A percentile compares a stretch with the other conserved stretches of the same genome.
phyloP scores from a whole-genome alignment of 2,113 vertebrate species.

The Laticauda laticaudata region DNA sequence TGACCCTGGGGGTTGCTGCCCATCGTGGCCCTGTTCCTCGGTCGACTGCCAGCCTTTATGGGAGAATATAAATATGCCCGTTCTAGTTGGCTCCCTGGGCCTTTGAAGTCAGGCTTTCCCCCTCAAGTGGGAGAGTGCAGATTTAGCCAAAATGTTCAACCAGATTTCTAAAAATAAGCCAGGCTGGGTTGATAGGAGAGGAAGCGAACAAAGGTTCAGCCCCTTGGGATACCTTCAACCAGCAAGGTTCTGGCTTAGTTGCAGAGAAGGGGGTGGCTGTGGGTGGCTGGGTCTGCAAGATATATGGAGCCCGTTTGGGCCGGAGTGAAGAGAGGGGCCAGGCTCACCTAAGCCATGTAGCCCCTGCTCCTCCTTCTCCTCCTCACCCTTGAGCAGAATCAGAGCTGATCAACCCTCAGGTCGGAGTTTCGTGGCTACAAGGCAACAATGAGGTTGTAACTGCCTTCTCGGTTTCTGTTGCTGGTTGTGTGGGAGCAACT shows the following conservation, averaged over 20 bases:
- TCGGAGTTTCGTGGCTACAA: neutral
- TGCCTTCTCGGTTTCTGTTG: conserved; percentile 12
- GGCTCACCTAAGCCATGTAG: neutral
- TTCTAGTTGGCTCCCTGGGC: neutral
- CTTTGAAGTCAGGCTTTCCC: neutral
- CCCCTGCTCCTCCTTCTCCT: fast-evolving
- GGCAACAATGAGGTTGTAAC: conserved; percentile 59
- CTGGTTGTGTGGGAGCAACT: neutral
- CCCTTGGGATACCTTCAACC: conserved; percentile 45
- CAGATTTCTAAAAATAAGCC: conserved; percentile 39
- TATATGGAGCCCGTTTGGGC: conserved; percentile 41
- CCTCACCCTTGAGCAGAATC: neutral
- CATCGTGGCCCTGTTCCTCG: neutral
- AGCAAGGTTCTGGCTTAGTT: conserved; percentile 32
- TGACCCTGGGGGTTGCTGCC: neutral
- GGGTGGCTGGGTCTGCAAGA: conserved; percentile 55
- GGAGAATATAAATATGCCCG: neutral
- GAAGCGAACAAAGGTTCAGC: conserved; percentile 26
- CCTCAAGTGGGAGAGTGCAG: neutral
- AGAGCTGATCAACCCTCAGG: neutral
- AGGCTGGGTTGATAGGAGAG: conserved; percentile 27
- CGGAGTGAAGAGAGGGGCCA: neutral
- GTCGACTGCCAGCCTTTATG: fast-evolving
- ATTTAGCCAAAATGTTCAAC: neutral
- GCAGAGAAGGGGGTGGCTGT: conserved; percentile 38